A percentile compares a stretch with the other conserved stretches of the same genome.
These are phyloP conservation scores for Megaptera novaeangliae DNA, from an alignment of 2,113 vertebrate species.

Conservation along the genomic window DNA sequence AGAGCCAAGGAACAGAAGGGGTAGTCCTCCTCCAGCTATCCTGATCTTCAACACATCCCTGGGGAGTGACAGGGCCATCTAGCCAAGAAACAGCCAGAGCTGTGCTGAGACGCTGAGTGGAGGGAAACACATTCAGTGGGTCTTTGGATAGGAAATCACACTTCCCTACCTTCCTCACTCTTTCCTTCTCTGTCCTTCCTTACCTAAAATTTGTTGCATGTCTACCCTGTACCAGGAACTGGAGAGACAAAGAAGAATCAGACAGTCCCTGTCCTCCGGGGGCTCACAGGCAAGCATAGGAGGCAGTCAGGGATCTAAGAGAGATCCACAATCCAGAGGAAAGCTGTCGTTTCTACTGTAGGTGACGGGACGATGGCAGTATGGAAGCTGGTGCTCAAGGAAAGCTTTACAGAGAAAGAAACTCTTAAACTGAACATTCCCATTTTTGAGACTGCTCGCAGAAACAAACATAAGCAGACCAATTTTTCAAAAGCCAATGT, in stretches of 20 bases:
- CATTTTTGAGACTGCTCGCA: not conserved
- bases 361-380: rapidly evolving
- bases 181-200: not conserved
- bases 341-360: not conserved
- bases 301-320: not conserved
- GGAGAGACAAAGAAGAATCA: not conserved
- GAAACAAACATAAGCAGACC: not conserved
- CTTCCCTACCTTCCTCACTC: not conserved
- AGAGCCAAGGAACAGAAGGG: not conserved
- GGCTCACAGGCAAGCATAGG: not conserved
- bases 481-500: not conserved
- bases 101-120: not conserved
- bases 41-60: not conserved
- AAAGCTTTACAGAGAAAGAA: not conserved
- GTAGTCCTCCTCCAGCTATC: not conserved
- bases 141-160: not conserved
- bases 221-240: not conserved
- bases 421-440: not conserved
- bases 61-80: not conserved
- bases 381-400: not conserved
- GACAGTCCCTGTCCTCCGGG: not conserved
- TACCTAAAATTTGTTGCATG: not conserved
- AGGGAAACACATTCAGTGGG: not conserved
- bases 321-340: not conserved
- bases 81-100: not conserved